Evolutionary conservation across 2,113 vertebrate species (phyloP), one percentile per base, ranked within the genome.

Genomic region (Heloderma charlesbogerti): DNA sequence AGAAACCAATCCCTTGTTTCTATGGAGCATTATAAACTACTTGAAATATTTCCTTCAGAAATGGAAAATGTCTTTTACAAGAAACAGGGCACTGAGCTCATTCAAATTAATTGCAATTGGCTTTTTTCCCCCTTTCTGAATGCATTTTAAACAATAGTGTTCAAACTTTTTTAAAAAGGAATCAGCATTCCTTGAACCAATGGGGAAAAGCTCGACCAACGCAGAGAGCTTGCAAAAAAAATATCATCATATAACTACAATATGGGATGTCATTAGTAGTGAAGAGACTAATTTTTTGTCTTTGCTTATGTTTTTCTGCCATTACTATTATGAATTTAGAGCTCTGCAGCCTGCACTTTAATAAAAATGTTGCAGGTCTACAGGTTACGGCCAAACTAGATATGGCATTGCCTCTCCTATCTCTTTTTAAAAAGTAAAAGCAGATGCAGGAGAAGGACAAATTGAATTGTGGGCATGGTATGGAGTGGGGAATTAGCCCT

Each of bases 271-370:
- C 0, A n/a, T 0, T 51, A 85, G 43, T 0, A 88, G 27, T 83
- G 81, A 86, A 75, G 82, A 91, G 84, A 57, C 57, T 94, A 85
- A 60, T 34, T 74, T 45, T 91, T 79, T 88, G 0, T 0, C 60
- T 80, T 25, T 78, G 93, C 91, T 92, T 95, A 86, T 69, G 83
- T 79, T 84, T 91, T 82, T 94, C 60, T 90, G 51, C 66, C 93
- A 12, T 31, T 89, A 51, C 6, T 51, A 34, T 87, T 60, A 72
- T 60, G 25, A 12, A 27, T 75, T 40, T 87, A 40, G n/a, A 92
- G 90, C 90, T 86, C 69, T 86, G 89, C 75, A 92, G 87, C 16
- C 90, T 88, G 43, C 81, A 86, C 85, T 90, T 94, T 89, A 89
- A 92, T 91, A 94, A 88, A 66, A 0, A 84, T 89, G 86, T 43